phyloP scores from a whole-genome alignment of 2,797 vertebrate species.

The Poecilia wingei region DNA sequence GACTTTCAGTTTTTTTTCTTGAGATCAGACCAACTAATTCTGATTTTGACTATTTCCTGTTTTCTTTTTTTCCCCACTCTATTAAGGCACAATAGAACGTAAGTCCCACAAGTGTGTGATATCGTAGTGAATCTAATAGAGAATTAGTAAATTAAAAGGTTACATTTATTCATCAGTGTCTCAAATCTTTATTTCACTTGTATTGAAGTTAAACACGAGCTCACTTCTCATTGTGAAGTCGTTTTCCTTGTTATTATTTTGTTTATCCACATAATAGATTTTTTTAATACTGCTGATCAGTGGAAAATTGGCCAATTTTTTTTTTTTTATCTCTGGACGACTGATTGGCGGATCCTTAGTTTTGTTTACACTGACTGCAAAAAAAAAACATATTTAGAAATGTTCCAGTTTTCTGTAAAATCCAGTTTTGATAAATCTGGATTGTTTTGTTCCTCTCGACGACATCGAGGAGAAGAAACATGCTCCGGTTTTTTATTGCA shows the following conservation, averaged over 20 bases:
- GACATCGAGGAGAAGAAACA: neutral
- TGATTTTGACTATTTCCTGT: neutral
- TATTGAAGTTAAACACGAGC: neutral
- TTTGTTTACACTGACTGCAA: neutral
- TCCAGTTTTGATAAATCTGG: neutral
- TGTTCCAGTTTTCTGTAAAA: neutral
- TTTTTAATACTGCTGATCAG: neutral
- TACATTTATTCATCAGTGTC: neutral
- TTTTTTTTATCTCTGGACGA: neutral
- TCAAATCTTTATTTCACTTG: neutral
- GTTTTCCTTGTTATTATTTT: neutral
- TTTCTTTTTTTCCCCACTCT: neutral
- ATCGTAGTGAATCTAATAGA: neutral
- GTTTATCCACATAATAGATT: neutral
- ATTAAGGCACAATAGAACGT: neutral
- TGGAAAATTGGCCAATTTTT: neutral
- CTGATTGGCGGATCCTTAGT: neutral
- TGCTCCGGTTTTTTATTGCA: neutral
- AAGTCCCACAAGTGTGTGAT: neutral
- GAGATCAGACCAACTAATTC: neutral
- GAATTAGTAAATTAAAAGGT: neutral
- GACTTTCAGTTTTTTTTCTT: neutral
- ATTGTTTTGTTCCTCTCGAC: neutral
- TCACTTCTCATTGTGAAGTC: neutral
- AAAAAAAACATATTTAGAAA: neutral